Conservation (phyloP, 2,888 invertebrate genomes). For the Drosophila borealis region DNA sequence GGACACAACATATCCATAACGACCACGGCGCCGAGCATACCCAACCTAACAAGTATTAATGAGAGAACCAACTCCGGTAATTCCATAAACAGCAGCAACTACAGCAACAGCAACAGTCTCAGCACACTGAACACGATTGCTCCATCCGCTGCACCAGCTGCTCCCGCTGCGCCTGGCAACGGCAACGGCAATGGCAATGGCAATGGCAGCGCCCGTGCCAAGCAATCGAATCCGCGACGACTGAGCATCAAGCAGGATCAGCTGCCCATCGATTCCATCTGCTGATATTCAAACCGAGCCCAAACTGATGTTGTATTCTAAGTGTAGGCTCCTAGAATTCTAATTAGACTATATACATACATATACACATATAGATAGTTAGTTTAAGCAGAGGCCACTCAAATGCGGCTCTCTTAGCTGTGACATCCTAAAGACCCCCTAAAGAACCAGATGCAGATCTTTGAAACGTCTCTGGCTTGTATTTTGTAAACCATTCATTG, state of each 20-base stretch:
- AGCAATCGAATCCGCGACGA: slow-evolving; percentile 79
- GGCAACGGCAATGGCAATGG: slow-evolving; percentile 52
- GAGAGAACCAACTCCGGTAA: slow-evolving; percentile 82
- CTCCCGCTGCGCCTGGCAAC: slow-evolving; percentile 20
- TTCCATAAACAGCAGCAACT: slow-evolving; percentile 79
- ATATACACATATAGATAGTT: slow-evolving; percentile 11
- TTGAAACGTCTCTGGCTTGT: slow-evolving; percentile 30
- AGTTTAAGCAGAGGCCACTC: slow-evolving; percentile 37
- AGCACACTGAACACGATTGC: slow-evolving; percentile 50
- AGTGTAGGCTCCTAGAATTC: slow-evolving; percentile 51
- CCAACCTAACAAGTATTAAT: slow-evolving; percentile 84
- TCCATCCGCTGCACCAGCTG: slow-evolving; percentile 35
- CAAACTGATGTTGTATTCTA: slow-evolving; percentile 53
- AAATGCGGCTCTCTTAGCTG: slow-evolving; percentile 55
- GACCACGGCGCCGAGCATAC: slow-evolving; percentile 76
- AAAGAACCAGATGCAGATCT: slow-evolving; percentile 11
- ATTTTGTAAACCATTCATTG: slow-evolving; percentile 24
- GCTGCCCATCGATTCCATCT: slow-evolving; percentile 84
- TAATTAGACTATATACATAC: slow-evolving; percentile 32
- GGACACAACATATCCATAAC: slow-evolving; percentile 77
- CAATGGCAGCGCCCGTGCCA: slow-evolving; percentile 47
- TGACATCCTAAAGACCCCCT: slow-evolving; percentile 35
- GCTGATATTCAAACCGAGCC: slow-evolving; percentile 81
- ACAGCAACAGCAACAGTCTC: slow-evolving; percentile 67
- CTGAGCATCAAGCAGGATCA: slow-evolving; percentile 85